Percentiles rank a stretch among this genome's conserved stretches.
Evolutionary conservation across 2,888 invertebrate species (phyloP).

Genomic region (Ophion obscuratus): DNA sequence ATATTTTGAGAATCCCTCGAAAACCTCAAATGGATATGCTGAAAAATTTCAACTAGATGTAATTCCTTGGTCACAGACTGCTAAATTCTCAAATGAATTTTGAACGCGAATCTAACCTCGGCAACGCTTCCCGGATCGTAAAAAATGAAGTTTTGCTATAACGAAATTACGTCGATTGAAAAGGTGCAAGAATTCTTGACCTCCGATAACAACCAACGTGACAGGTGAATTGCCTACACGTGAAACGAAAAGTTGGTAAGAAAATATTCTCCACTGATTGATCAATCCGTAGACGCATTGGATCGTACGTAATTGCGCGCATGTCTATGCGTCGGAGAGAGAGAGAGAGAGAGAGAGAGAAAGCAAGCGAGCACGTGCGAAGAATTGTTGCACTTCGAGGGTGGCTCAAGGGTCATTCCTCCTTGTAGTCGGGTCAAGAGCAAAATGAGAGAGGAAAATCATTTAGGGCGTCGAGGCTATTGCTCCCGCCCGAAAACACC

Average conservation of each 20-base stretch:
- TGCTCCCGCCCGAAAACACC: neutral
- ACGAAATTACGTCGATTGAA: too few species aligned
- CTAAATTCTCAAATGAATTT: too few species aligned
- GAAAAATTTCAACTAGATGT: too few species aligned
- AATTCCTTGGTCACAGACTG: too few species aligned
- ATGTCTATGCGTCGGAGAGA: neutral
- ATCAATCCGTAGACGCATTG: neutral
- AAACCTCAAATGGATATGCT: too few species aligned
- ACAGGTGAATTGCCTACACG: neutral
- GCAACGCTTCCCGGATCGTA: too few species aligned
- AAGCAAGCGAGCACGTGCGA: neutral
- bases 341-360: neutral
- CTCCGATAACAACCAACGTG: neutral
- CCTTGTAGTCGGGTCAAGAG: neutral
- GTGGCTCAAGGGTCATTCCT: neutral
- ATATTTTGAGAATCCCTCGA: too few species aligned
- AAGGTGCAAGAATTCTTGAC: neutral
- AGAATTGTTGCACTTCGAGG: neutral
- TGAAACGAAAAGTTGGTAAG: neutral
- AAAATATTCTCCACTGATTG: neutral
- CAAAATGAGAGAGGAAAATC: neutral
- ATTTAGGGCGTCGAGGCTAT: conserved; percentile 1
- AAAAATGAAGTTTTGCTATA: too few species aligned
- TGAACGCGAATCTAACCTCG: too few species aligned
- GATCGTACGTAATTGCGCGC: neutral